Base-by-base conservation (phyloP, 2,888 invertebrate species). In the Lasioglossum leucozonium region DNA sequence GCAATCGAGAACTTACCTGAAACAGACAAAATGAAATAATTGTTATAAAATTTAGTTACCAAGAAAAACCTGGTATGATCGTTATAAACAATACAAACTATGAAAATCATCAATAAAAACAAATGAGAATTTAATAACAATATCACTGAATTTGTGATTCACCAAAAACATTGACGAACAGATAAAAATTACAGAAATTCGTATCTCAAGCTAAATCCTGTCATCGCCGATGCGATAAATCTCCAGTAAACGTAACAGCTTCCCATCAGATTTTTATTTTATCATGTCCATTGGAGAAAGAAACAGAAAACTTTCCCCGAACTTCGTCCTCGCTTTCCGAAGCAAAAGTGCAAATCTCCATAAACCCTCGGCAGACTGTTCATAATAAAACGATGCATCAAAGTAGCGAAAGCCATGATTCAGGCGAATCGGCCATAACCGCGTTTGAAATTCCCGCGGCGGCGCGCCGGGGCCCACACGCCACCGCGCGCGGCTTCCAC, bases 361-460 rank as follows among this genome's bases (percentile, higher is more conserved):
- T 62, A 30, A 62, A 30, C 30, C 62, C 26, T 8, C 30, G 13
- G 16, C 16, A 6, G 62, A 16, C 16, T 13, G 62, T 26, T 16
- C 16, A 62, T 62, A 62, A 62, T 62, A 62, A 62, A 62, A 30
- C 62, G 30, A 62, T 62, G 62, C 62, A 62, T 62, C 62, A 62
- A 30, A 62, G 62, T 16, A 30, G 62, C 62, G 6, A 30, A 62
- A 62, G 62, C 62, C 26, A 62, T 30, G 62, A 30, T 62, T 62
- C 62, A 51, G 26, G 30, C 30, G 16, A 16, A 16, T 16, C 65
- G 18, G 8, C 10, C 65, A n/a, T 22, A 22, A 67, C 22, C 37
- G 22, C 8, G 37, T 67, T 67, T 37, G 67, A 67, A 37, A 67
- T 67, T 34, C 67, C 22, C 34, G 67, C 67, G n/a, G 22, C 22